Conservation (phyloP, 2,797 vertebrate genomes). For the Valencia hispanica region DNA sequence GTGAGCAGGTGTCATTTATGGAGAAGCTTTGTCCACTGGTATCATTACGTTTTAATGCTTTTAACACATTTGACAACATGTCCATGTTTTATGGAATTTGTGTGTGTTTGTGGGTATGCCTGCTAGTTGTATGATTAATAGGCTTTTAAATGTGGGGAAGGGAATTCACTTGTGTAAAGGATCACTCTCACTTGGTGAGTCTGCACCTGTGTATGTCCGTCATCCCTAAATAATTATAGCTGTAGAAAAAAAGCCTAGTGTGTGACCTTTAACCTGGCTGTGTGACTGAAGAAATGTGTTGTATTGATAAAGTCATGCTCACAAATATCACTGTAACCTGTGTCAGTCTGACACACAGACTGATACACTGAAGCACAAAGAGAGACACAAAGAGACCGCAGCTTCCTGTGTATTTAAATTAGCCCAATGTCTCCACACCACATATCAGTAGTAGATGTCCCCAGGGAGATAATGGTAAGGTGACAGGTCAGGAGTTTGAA, state of each 20-base stretch:
- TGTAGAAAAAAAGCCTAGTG: not conserved
- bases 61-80: conserved; percentile 14
- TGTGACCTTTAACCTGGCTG: not conserved
- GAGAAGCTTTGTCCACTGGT: not conserved
- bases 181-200: not conserved
- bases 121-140: conserved; percentile 44
- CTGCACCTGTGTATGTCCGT: not conserved
- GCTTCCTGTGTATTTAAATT: conserved; percentile 2
- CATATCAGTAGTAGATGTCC: conserved; percentile 40
- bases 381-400: not conserved
- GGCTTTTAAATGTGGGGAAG: conserved; percentile 44
- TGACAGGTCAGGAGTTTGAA: conserved; percentile 53
- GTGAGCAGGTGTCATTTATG: not conserved
- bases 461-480: conserved; percentile 53
- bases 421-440: not conserved
- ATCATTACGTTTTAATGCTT: conserved; percentile 1
- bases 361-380: not conserved
- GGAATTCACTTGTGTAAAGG: conserved; percentile 27
- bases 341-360: not conserved
- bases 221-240: not conserved
- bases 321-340: not conserved
- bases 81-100: conserved; percentile 4
- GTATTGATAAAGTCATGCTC: not conserved
- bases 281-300: not conserved
- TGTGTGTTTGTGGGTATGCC: conserved; percentile 4